Evolutionary conservation across 2,888 invertebrate species (phyloP), one percentile per base, ranked within the genome.

Genomic region (Spisula solida): DNA sequence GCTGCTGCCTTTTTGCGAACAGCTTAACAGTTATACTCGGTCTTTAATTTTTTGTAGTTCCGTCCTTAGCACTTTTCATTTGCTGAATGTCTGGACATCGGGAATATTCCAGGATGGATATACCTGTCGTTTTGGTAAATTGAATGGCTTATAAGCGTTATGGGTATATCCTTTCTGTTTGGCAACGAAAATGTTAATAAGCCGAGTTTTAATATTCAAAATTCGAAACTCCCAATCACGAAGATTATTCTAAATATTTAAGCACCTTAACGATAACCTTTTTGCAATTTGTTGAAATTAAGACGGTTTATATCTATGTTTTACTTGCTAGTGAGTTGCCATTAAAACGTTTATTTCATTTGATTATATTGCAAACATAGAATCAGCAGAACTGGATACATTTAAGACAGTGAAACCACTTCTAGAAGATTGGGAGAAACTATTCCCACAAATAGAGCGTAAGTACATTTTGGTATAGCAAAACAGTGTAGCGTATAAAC

Each of bases 401-500:
- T 88, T 92, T 31, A 93, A 90, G 83, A 94, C 88, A 82, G 90
- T 93, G n/a, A 91, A 89, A 31, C 94, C 94, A 16, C 80, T 92
- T n/a, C 82, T 94, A 29, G 89, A 86, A 16, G 93, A 93, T 86
- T 94, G 93, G 93, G 93, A 94, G 87, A 93, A 94, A 80, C 88
- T 81, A 48, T 94, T 90, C 80, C 93, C 92, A 16, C 89, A 90
- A 48, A 83, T 94, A 31, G 94, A 93, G 79, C 81, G 94, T 93
- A 88, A 90, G 12, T 75, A 75, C 31, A 66, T 60, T 55, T 41
- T 41, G 2, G 41, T 41, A 41, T 41, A n/a, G n/a, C n/a, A n/a
- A n/a, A n/a, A n/a, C n/a, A n/a, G n/a, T n/a, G n/a, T n/a, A n/a
- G n/a, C n/a, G n/a, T n/a, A n/a, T n/a, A n/a, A n/a, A n/a, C n/a